Evolutionary conservation across 2,113 vertebrate species (phyloP).

Genomic region (Clarias macrocephalus): DNA sequence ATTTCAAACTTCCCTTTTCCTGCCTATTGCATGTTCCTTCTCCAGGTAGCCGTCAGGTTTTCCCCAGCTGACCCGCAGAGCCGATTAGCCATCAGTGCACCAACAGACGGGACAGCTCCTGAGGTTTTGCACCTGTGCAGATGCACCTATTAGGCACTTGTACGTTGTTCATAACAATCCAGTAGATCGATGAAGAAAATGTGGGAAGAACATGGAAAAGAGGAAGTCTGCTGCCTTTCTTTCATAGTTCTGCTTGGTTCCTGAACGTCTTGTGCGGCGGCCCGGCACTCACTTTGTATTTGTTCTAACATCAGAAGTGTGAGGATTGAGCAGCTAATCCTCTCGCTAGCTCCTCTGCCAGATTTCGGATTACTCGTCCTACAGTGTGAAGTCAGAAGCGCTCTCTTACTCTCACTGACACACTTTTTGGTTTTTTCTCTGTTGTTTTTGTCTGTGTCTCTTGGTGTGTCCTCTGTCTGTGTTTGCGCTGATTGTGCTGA

Average conservation of each 20-base stretch:
- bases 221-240: slow-evolving; percentile 5
- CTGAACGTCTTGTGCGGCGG: not conserved
- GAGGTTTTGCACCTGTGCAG: slow-evolving; percentile 24
- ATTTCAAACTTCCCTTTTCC: not conserved
- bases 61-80: slow-evolving; percentile 4
- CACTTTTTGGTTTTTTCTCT: slow-evolving; percentile 9
- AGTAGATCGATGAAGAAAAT: not conserved
- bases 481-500: slow-evolving; percentile 18
- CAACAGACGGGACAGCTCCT: slow-evolving; percentile 32
- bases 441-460: not conserved
- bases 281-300: not conserved
- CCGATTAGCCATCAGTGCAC: slow-evolving; percentile 37
- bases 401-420: slow-evolving; percentile 15
- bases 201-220: slow-evolving; percentile 8
- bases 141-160: not conserved
- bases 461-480: slow-evolving; percentile 20
- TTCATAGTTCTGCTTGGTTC: slow-evolving; percentile 12
- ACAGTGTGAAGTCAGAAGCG: slow-evolving; percentile 27
- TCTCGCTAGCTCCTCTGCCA: slow-evolving; percentile 11
- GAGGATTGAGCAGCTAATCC: slow-evolving; percentile 46
- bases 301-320: slow-evolving; percentile 39
- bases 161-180: slow-evolving; percentile 7
- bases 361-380: slow-evolving; percentile 36
- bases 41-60: not conserved
- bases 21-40: not conserved